These are phyloP conservation scores for Gnathonemus echidnorhynchus DNA, from an alignment of 2,113 vertebrate species.

Conservation along the genomic window DNA sequence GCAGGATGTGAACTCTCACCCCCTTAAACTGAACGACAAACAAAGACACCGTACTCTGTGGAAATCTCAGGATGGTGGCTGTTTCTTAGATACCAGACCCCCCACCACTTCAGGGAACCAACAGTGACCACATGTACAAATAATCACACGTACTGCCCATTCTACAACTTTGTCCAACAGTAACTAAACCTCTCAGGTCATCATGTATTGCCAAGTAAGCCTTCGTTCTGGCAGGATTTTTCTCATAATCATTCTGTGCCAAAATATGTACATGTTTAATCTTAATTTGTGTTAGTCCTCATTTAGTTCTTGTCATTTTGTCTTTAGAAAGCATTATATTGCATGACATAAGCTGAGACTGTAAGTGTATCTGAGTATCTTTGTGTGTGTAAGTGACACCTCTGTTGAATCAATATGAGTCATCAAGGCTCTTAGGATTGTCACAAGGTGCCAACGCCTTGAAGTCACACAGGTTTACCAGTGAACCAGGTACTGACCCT, in stretches of 20 bases:
- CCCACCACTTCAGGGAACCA: neutral
- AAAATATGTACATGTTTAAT: neutral
- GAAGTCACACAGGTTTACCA: neutral
- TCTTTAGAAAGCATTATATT: neutral
- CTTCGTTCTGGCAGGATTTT: neutral
- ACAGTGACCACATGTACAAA: neutral
- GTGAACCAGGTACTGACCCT: neutral
- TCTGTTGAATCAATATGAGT: conserved; percentile 59
- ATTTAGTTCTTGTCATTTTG: neutral
- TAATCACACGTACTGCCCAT: neutral
- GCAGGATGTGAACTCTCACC: too few relatives aligned
- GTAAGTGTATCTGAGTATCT: neutral
- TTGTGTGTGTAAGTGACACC: conserved; percentile 37
- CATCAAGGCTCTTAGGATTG: conserved; percentile 24
- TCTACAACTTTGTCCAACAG: neutral
- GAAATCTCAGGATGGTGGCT: neutral
- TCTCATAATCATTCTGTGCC: neutral
- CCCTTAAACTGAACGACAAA: too few relatives aligned
- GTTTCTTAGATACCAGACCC: neutral
- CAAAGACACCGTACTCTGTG: neutral
- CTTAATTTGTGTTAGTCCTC: neutral
- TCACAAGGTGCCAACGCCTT: conserved; percentile 43
- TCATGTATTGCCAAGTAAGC: neutral
- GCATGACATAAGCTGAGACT: neutral
- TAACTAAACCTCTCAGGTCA: neutral